phyloP scores from a whole-genome alignment of 2,797 vertebrate species.

The Artibeus lituratus region DNA sequence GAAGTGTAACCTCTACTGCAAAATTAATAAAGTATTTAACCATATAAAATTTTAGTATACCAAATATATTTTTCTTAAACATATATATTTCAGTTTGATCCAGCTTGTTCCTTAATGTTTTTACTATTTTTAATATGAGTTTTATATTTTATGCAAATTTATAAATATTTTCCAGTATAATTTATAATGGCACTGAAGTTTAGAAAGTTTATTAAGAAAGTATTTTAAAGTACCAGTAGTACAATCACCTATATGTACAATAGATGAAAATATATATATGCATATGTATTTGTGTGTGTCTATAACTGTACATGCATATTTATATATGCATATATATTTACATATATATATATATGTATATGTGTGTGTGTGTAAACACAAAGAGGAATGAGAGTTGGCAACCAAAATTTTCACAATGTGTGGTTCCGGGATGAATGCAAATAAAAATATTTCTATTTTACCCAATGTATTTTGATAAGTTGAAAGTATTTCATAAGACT shows the following conservation, averaged over 20 bases:
- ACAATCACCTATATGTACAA: background rate
- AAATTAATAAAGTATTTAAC: background rate
- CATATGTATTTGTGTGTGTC: background rate
- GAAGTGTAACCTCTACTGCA: background rate
- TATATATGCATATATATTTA: too few relatives aligned
- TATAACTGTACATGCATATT: background rate
- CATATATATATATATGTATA: too few relatives aligned
- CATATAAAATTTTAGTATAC: background rate
- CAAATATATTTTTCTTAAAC: background rate
- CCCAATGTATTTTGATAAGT: background rate
- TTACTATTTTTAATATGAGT: background rate
- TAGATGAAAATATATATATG: background rate
- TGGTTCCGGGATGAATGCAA: background rate
- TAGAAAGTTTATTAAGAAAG: background rate
- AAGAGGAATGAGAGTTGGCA: background rate
- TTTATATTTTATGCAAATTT: background rate
- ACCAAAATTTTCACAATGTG: background rate
- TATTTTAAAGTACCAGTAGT: background rate
- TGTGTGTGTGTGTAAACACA: background rate
- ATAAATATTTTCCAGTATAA: background rate
- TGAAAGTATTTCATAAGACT: background rate
- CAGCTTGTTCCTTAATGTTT: background rate
- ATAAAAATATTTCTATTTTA: background rate
- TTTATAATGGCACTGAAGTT: background rate
- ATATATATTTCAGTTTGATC: background rate